A percentile compares a stretch with the other conserved stretches of the same genome.
phyloP scores from a whole-genome alignment of 2,113 vertebrate genomes.

The Clarias gariepinus region DNA sequence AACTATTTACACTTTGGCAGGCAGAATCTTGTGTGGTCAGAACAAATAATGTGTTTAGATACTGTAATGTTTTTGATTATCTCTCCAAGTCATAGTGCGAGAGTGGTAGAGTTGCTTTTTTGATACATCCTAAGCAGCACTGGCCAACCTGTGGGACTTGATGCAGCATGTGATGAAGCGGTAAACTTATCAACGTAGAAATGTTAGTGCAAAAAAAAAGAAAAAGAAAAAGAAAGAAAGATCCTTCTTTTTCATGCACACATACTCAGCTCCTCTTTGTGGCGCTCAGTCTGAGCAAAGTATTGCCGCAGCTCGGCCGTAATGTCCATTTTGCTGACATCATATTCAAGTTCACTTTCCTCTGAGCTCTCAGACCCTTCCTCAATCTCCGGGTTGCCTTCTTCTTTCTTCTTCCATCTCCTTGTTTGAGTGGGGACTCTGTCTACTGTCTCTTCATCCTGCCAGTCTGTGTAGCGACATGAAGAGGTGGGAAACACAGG shows the following conservation, averaged over 20 bases:
- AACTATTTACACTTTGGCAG: too few relatives aligned
- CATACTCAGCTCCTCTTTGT: constrained; percentile 89
- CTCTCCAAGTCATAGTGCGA: too few relatives aligned
- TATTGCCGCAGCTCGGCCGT: constrained; percentile 92
- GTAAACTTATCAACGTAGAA: background rate
- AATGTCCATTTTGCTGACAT: constrained; percentile 94
- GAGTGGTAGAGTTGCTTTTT: too few relatives aligned
- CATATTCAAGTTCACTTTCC: constrained; percentile 80
- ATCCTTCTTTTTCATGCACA: constrained; percentile 36
- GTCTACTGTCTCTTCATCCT: constrained; percentile 31
- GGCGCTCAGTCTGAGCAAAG: constrained; percentile 87
- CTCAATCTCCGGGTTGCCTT: constrained; percentile 42
- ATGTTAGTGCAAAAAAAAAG: background rate
- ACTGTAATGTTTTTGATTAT: background rate
- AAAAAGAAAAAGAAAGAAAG: background rate
- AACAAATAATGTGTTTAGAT: too few relatives aligned
- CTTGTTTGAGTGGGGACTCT: background rate
- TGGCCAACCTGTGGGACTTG: background rate
- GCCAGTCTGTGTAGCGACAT: constrained; percentile 63
- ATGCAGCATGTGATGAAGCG: background rate
- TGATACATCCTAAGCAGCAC: background rate
- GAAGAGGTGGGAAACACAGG: constrained; percentile 37
- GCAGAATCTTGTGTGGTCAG: too few relatives aligned
- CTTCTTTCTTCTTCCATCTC: background rate
- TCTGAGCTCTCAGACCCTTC: constrained; percentile 62